These are phyloP conservation scores for Plutella xylostella DNA, from an alignment of 2,888 invertebrate genomes.

Conservation along the genomic window DNA sequence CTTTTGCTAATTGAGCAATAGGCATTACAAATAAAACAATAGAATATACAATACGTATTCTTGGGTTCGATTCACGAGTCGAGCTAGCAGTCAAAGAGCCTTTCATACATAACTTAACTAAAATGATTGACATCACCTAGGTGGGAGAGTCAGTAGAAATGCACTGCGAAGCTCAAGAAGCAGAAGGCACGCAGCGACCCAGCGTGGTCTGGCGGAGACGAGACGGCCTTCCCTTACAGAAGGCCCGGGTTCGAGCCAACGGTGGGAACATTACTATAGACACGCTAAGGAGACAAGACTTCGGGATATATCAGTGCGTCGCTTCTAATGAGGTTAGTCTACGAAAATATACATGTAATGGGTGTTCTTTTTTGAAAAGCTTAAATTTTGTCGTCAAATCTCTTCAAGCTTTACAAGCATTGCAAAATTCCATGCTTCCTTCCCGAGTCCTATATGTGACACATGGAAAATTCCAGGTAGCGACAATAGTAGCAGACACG, in stretches of 20 bases:
- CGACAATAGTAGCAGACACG: constrained; percentile 91
- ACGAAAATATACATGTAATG: too few species aligned
- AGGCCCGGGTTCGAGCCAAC: constrained; percentile 80
- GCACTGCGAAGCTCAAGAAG: constrained; percentile 94
- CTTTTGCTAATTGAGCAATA: too few species aligned
- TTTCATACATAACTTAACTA: too few species aligned
- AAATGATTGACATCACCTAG: constrained; percentile 27
- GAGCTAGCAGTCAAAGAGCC: too few species aligned
- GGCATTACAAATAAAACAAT: too few species aligned
- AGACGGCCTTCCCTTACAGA: constrained; percentile 85
- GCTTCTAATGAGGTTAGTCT: constrained; percentile 85
- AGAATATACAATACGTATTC: not conserved
- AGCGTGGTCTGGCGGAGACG: constrained; percentile 91
- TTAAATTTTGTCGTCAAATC: not conserved
- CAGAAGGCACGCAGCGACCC: constrained; percentile 92
- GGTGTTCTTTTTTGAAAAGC: not conserved
- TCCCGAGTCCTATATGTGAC: not conserved
- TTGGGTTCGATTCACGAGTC: too few species aligned
- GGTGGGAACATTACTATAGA: constrained; percentile 94
- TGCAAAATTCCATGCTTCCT: not conserved
- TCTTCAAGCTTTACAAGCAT: not conserved
- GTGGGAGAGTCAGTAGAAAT: constrained; percentile 92
- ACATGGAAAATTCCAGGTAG: constrained; percentile 66
- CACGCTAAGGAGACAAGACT: constrained; percentile 87
- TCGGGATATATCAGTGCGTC: constrained; percentile 96